Conservation (phyloP, 2,797 vertebrate genomes). For the Pantherophis alleghaniensis region DNA sequence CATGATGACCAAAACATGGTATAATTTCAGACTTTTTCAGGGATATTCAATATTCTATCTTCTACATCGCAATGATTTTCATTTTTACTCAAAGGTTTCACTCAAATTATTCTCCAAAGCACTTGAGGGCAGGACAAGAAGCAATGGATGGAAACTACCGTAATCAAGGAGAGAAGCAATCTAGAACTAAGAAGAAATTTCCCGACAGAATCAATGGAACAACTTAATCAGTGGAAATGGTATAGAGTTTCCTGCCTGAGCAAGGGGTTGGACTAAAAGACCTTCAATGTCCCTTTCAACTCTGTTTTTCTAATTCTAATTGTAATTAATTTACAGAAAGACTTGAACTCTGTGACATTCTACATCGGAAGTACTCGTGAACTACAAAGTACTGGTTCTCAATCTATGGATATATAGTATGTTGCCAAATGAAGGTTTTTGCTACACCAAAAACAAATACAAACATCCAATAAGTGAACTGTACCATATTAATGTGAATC, state of each 20-base stretch:
- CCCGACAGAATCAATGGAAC: no score
- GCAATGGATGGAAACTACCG: no score
- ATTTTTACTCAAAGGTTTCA: background rate
- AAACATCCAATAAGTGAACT: background rate
- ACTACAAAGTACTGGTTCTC: background rate
- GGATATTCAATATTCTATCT: background rate
- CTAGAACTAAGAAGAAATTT: no score
- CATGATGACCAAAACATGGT: no score
- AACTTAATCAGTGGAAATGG: no score
- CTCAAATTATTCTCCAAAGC: no score
- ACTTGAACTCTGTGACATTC: background rate
- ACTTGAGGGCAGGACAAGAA: no score
- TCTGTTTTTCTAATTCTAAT: no score
- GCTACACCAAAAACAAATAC: background rate
- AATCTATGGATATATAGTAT: background rate
- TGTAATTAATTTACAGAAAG: background rate
- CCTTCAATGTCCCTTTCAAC: no score
- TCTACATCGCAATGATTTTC: background rate
- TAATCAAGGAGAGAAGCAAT: no score
- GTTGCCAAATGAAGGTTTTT: background rate
- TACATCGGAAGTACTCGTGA: background rate
- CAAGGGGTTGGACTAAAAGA: no score
- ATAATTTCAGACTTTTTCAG: background rate
- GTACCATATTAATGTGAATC: background rate
- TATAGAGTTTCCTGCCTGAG: no score